Base-by-base conservation (phyloP, 2,888 invertebrate genomes). In the Lasioglossum calceatum region DNA sequence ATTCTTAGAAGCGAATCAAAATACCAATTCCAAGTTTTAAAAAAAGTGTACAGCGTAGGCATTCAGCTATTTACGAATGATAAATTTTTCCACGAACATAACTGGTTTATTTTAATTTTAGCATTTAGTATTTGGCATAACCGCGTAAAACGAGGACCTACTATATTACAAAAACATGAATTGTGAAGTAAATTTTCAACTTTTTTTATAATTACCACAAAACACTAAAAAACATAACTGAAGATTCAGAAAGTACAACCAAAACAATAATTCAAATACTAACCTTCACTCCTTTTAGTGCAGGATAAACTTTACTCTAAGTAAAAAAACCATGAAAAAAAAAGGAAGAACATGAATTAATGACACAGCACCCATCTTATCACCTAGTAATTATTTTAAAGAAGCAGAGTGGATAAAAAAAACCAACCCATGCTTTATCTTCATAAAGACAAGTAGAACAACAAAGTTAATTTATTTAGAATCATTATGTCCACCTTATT, bases 211-310 rank as follows among this genome's bases (percentile, higher is more conserved):
- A 54, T 23, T 27, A 5, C 14, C 3, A 44, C 47, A 44, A 12
- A 64, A 32, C 42, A 23, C 1, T 2, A 27, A 36, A 36, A 47
- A 2, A 14, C 27, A 32, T 8, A 23, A 54, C 12, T 12, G 42
- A 5, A n/a, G 39, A 64, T 19, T 2, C 23, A 50, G 7, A 36
- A 16, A 23, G 12, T n/a, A 32, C 74, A 50, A 74, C 36, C 72
- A 77, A 70, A n/a, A 61, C 27, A 23, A n/a, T 10, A 8, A n/a
- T 54, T n/a, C 54, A 54, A 61, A 10, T 54, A 85, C 67, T 80
- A 77, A 77, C 76, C 84, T 85, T 76, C 8, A 3, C n/a, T 19
- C 44, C 44, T 64, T 77, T 85, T 42, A 79, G 42, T 36, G 32
- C 19, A 14, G 61, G 58, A 85, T 81, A 64, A 42, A 76, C 27